Conservation (phyloP, 2,888 invertebrate species). For the Agapetus fuscipes region DNA sequence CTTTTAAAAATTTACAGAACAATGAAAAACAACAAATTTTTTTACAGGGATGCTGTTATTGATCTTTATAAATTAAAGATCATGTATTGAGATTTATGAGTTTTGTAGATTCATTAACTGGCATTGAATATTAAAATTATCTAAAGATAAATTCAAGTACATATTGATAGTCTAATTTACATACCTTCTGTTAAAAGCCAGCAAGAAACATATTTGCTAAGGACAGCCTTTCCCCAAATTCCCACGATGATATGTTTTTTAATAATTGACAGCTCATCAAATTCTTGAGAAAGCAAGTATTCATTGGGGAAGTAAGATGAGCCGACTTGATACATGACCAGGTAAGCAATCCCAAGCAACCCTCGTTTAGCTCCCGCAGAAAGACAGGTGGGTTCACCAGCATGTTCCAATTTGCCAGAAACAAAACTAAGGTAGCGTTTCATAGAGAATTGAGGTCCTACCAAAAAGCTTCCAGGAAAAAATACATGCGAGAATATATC, state of each 20-base stretch:
- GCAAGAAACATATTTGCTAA: conserved; percentile 89
- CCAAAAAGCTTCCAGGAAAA: conserved; percentile 84
- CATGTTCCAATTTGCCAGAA: conserved; percentile 49
- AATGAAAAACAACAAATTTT: too few species aligned
- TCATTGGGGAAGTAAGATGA: conserved; percentile 60
- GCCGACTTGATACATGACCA: conserved; percentile 65
- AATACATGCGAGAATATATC: conserved; percentile 75
- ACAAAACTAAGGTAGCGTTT: conserved; percentile 71
- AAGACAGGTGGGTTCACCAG: conserved; percentile 31
- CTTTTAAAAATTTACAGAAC: too few species aligned
- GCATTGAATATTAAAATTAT: too few species aligned
- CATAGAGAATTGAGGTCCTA: conserved; percentile 91
- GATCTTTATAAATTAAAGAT: too few species aligned
- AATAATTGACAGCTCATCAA: conserved; percentile 41
- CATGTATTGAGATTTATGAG: too few species aligned
- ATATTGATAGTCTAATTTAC: too few species aligned
- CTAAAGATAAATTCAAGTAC: too few species aligned
- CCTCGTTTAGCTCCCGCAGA: conserved; percentile 52
- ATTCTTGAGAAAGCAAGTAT: conserved; percentile 59
- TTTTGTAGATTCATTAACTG: too few species aligned
- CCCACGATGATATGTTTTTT: conserved; percentile 59
- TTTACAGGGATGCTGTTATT: too few species aligned
- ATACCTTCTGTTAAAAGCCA: conserved; percentile 89
- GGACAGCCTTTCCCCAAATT: conserved; percentile 73
- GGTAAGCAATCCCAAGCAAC: conserved; percentile 59